These are phyloP conservation scores for Ammodytes marinus DNA, from an alignment of 2,113 vertebrate genomes.

Conservation along the genomic window DNA sequence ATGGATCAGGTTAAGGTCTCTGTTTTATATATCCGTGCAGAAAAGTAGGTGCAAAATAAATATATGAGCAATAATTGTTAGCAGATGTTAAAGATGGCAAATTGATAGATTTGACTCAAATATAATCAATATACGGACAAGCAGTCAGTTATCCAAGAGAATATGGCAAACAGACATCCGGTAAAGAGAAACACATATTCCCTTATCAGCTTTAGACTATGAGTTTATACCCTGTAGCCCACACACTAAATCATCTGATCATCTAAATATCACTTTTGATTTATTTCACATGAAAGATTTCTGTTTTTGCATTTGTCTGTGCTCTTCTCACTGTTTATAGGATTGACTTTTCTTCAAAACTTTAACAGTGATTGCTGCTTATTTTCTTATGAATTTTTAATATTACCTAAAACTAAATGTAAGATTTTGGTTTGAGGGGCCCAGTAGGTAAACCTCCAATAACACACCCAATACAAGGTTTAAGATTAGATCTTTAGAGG, in stretches of 20 bases:
- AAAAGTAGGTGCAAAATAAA: neutral
- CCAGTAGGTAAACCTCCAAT: neutral
- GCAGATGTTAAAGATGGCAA: neutral
- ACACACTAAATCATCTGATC: neutral
- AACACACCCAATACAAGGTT: neutral
- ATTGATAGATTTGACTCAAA: neutral
- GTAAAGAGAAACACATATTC: neutral
- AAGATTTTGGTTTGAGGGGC: neutral
- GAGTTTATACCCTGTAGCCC: neutral
- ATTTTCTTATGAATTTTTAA: neutral
- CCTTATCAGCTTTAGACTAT: neutral
- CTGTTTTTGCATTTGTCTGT: neutral
- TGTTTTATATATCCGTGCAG: neutral
- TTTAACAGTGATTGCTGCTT: neutral
- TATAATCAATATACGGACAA: neutral
- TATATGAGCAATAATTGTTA: neutral
- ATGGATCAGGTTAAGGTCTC: neutral
- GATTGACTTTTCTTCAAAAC: neutral
- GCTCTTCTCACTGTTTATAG: neutral
- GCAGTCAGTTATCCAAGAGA: neutral
- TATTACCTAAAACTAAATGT: neutral
- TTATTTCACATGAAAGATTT: neutral
- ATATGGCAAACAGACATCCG: neutral
- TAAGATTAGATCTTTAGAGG: no score
- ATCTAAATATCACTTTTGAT: neutral